These are phyloP conservation scores for Sesamia inferens DNA, from an alignment of 2,888 invertebrate genomes.

Conservation along the genomic window DNA sequence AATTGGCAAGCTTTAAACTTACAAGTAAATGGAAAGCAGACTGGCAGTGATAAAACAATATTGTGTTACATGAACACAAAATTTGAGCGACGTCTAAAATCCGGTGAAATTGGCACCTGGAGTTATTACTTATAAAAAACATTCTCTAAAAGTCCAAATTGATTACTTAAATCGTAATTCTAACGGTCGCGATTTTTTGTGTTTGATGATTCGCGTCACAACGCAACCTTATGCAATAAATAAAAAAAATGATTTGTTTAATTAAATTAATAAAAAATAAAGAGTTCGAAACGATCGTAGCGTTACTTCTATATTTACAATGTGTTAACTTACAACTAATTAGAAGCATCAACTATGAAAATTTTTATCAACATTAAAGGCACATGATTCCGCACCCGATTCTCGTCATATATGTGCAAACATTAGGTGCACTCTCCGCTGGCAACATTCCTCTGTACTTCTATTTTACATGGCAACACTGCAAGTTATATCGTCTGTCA, in stretches of 20 bases:
- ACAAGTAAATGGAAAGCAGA: conserved; percentile 64
- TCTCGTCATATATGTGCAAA: conserved; percentile 79
- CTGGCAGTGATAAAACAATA: conserved; percentile 68
- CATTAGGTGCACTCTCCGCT: conserved; percentile 80
- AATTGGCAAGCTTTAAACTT: conserved; percentile 63
- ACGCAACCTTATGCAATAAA: conserved; percentile 84
- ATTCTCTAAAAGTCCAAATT: conserved; percentile 26
- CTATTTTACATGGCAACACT: conserved; percentile 70
- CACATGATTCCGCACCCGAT: conserved; percentile 90
- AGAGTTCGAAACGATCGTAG: conserved; percentile 83
- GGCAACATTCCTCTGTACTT: conserved; percentile 74
- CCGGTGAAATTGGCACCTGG: conserved; percentile 45
- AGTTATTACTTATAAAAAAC: conserved; percentile 14
- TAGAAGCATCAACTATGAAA: conserved; percentile 89
- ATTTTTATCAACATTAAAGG: conserved; percentile 89
- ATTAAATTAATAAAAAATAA: conserved; percentile 88
- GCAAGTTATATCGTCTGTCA: conserved; percentile 61
- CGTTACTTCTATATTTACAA: conserved; percentile 87
- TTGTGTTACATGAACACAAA: conserved; percentile 45
- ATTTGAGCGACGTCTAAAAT: conserved; percentile 51
- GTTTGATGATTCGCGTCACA: conserved; percentile 59
- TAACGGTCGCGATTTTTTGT: conserved; percentile 55
- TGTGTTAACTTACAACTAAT: conserved; percentile 85
- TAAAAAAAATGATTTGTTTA: conserved; percentile 78
- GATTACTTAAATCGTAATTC: conserved; percentile 19